Percentiles rank a stretch among this genome's conserved stretches.
Conservation (phyloP, 2,797 vertebrate genomes). For the Salarias fasciatus region DNA sequence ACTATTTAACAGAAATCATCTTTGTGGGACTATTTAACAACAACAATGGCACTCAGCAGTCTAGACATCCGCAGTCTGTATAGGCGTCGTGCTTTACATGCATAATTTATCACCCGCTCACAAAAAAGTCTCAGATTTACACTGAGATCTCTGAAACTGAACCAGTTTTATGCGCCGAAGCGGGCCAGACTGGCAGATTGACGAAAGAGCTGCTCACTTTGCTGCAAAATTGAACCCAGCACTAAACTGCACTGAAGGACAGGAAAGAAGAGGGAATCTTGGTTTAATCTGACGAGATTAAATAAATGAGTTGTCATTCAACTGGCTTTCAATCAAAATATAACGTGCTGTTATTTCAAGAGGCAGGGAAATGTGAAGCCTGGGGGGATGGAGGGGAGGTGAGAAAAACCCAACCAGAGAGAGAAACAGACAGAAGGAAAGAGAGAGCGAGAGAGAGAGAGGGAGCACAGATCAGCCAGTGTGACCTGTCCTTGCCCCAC, state of each 20-base stretch:
- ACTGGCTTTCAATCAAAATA: no score
- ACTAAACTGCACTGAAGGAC: conserved; percentile 5
- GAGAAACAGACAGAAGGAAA: conserved; percentile 4
- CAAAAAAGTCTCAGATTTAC: conserved; percentile 30
- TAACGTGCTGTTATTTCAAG: no score
- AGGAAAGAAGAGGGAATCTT: not conserved
- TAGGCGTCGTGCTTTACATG: conserved; percentile 45
- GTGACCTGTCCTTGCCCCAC: conserved; percentile 63
- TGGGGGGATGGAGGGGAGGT: not conserved
- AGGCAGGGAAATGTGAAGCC: conserved; percentile 21
- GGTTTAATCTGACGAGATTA: no score
- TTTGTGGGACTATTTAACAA: conserved; percentile 9
- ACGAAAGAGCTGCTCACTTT: conserved; percentile 1
- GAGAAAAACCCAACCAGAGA: not conserved
- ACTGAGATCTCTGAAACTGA: conserved; percentile 27
- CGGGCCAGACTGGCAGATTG: conserved; percentile 1
- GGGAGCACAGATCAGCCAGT: conserved; percentile 44
- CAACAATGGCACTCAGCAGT: conserved; percentile 40
- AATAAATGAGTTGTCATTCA: no score
- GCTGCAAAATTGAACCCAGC: not conserved
- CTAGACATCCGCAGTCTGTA: conserved; percentile 37
- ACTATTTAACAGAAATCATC: not conserved
- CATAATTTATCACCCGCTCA: conserved; percentile 56
- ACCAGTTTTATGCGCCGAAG: conserved; percentile 12
- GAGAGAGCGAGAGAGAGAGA: conserved; percentile 39